Conservation (phyloP, 2,113 vertebrate species). For the Argyrosomus japonicus region DNA sequence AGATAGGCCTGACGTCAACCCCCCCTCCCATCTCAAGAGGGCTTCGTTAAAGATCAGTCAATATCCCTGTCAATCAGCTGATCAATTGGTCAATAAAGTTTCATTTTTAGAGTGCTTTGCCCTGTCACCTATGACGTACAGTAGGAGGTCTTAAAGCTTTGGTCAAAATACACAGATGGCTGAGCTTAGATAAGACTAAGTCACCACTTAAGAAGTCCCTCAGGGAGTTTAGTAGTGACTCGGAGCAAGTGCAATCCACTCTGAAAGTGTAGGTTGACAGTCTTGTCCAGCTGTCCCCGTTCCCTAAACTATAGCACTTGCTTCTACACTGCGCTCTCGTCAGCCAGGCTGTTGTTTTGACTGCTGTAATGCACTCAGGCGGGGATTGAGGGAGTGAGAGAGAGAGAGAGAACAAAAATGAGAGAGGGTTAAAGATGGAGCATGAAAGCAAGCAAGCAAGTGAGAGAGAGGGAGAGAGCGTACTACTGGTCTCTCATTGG, state of each 20-base stretch:
- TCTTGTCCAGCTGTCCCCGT: slow-evolving; percentile 7
- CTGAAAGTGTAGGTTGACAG: neutral
- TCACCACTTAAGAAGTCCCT: slow-evolving; percentile 43
- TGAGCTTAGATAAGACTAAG: slow-evolving; percentile 44
- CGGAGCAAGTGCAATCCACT: slow-evolving; percentile 19
- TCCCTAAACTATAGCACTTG: slow-evolving; percentile 13
- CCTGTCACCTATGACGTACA: slow-evolving; percentile 30
- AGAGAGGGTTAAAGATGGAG: slow-evolving; percentile 71
- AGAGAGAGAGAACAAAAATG: slow-evolving; percentile 56
- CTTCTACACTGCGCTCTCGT: slow-evolving; percentile 19
- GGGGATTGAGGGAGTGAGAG: slow-evolving; percentile 8
- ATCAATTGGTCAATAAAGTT: slow-evolving; percentile 66
- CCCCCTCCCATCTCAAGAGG: slow-evolving; percentile 32
- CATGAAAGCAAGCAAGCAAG: slow-evolving; percentile 32
- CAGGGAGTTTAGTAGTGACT: slow-evolving; percentile 17
- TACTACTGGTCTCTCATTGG: slow-evolving; percentile 75
- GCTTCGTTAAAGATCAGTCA: slow-evolving; percentile 68
- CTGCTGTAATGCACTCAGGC: slow-evolving; percentile 55
- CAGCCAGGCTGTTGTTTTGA: slow-evolving; percentile 61
- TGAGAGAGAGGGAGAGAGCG: slow-evolving; percentile 54
- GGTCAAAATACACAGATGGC: slow-evolving; percentile 32
- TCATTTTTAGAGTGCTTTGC: slow-evolving; percentile 69
- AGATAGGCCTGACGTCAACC: slow-evolving; percentile 59
- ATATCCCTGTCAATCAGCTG: slow-evolving; percentile 69
- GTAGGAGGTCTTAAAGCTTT: slow-evolving; percentile 23